phyloP scores from a whole-genome alignment of 2,113 vertebrate genomes.

The Pluvialis apricaria region DNA sequence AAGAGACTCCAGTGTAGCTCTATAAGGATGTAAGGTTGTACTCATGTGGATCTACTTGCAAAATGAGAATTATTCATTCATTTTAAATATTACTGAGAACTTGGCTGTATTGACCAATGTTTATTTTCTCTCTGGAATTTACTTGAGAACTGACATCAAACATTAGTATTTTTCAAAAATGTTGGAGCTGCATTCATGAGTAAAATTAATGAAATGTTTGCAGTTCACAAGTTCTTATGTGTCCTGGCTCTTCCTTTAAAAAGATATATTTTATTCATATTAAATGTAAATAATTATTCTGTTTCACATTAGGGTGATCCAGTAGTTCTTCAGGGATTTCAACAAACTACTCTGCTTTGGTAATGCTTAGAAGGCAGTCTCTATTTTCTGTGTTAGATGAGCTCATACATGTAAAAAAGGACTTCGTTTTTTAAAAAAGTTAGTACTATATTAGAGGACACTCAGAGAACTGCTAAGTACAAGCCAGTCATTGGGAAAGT shows the following conservation, averaged over 20 bases:
- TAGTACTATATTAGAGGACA: background rate
- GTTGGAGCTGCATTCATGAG: background rate
- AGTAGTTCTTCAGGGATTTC: background rate
- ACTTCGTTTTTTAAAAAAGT: background rate
- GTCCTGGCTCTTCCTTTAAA: background rate
- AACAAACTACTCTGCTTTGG: background rate
- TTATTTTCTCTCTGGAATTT: background rate
- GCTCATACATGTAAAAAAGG: background rate
- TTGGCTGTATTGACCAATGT: background rate
- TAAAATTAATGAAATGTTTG: background rate
- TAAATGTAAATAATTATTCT: background rate
- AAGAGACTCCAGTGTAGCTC: background rate
- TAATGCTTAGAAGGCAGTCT: background rate
- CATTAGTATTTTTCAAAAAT: background rate
- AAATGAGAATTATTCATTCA: background rate
- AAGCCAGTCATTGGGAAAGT: background rate
- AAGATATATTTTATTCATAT: background rate
- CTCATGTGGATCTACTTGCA: background rate
- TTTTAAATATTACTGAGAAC: background rate
- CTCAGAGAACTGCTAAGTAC: background rate
- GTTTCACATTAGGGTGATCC: background rate
- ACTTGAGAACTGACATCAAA: background rate
- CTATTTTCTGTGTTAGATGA: background rate
- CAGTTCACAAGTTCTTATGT: background rate
- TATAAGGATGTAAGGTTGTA: background rate